These are phyloP conservation scores for Subanguina moxae DNA, from an alignment of 1,140 invertebrate genomes.

Conservation along the genomic window DNA sequence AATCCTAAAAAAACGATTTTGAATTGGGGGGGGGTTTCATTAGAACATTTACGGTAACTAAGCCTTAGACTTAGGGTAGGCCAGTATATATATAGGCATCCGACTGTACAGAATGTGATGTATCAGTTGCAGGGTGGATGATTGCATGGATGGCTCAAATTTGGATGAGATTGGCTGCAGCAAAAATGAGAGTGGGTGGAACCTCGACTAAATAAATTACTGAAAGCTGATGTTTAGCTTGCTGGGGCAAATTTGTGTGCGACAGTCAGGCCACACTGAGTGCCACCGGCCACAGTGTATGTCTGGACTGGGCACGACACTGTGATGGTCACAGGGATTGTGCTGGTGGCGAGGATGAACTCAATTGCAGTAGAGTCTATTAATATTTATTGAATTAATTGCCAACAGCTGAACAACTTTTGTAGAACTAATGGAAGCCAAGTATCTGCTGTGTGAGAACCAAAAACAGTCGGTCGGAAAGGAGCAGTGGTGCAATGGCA, in stretches of 20 bases:
- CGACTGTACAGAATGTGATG: too few species aligned
- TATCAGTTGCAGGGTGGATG: slow-evolving; percentile 19
- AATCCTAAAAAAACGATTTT: too few species aligned
- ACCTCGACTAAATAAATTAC: too few species aligned
- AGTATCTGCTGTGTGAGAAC: slow-evolving; percentile 35
- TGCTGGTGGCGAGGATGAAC: slow-evolving; percentile 32
- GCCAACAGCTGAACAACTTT: slow-evolving; percentile 13
- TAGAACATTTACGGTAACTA: too few species aligned
- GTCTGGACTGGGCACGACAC: slow-evolving; percentile 20
- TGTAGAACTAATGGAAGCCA: slow-evolving; percentile 13
- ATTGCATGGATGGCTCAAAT: slow-evolving; percentile 34
- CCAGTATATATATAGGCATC: too few species aligned
- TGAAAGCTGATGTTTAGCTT: slow-evolving; percentile 38
- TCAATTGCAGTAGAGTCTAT: slow-evolving; percentile 15
- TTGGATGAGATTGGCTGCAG: slow-evolving; percentile 39
- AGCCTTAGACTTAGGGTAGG: too few species aligned
- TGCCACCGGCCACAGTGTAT: slow-evolving; percentile 18
- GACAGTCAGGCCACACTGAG: slow-evolving; percentile 20
- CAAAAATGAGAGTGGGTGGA: slow-evolving; percentile 35
- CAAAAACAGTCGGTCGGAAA: slow-evolving; percentile 34
- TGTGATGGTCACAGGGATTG: slow-evolving; percentile 31
- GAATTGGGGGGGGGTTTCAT: too few species aligned
- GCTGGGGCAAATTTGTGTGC: slow-evolving; percentile 41
- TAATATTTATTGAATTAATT: not conserved
- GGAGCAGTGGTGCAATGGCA: slow-evolving; percentile 36